Conservation (phyloP, 2,797 vertebrate species). For the Sitta carolinensis region DNA sequence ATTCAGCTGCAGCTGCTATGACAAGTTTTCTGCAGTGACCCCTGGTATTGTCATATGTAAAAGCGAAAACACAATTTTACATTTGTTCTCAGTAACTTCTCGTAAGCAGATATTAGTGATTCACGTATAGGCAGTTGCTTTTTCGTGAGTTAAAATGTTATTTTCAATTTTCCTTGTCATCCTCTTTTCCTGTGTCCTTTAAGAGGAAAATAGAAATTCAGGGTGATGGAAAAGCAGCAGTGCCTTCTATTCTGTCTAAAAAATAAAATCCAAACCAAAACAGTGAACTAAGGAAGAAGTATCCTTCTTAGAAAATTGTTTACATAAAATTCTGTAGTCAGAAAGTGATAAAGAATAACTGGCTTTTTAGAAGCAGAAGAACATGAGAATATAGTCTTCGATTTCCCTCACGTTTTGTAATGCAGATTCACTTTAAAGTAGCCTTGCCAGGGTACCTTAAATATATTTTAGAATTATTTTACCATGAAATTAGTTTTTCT, state of each 20-base stretch:
- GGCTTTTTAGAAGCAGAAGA: slow-evolving; percentile 69
- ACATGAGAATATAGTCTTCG: slow-evolving; percentile 71
- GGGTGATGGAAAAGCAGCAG: slow-evolving; percentile 43
- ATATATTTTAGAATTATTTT: slow-evolving; percentile 84
- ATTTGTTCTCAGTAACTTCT: slow-evolving; percentile 5
- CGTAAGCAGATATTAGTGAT: background rate
- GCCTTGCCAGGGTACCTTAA: slow-evolving; percentile 77
- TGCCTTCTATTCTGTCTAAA: slow-evolving; percentile 23
- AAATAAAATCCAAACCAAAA: slow-evolving; percentile 11
- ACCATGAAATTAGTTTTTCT: slow-evolving; percentile 87
- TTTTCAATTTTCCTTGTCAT: background rate
- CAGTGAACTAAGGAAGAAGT: background rate
- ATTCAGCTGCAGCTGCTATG: background rate
- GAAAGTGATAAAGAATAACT: slow-evolving; percentile 67
- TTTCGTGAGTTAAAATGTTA: background rate
- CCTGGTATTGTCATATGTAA: background rate
- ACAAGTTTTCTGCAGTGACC: background rate
- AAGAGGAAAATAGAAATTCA: slow-evolving; percentile 4
- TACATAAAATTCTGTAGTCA: slow-evolving; percentile 45
- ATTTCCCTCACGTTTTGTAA: slow-evolving; percentile 74
- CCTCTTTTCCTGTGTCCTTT: slow-evolving; percentile 26
- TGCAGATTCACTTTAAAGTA: slow-evolving; percentile 79
- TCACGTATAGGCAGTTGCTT: background rate
- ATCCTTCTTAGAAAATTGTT: slow-evolving; percentile 63
- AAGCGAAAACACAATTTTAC: background rate